These are phyloP conservation scores for Harpegnathos saltator DNA, from an alignment of 1,140 invertebrate genomes.

Conservation along the genomic window DNA sequence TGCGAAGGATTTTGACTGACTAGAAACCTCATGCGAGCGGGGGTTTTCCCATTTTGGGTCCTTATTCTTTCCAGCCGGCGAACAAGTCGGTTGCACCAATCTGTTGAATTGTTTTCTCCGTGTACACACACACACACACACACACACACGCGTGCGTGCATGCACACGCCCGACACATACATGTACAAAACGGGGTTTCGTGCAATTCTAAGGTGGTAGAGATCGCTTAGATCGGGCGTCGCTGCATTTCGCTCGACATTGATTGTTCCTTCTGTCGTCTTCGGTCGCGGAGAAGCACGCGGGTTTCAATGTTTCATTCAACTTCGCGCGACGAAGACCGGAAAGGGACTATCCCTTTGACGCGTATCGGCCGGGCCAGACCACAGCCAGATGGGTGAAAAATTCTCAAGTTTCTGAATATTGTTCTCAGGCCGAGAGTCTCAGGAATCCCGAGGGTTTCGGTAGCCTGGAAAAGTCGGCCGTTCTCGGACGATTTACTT, in stretches of 20 bases:
- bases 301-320: not conserved
- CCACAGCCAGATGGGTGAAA: too few relatives aligned
- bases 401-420: too few relatives aligned
- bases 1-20: too few relatives aligned
- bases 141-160: not conserved
- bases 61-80: too few relatives aligned
- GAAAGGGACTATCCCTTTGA: slow-evolving; percentile 16
- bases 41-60: too few relatives aligned
- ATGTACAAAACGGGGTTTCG: slow-evolving; percentile 75
- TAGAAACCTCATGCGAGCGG: too few relatives aligned
- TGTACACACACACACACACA: slow-evolving; percentile 21
- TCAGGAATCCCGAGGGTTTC: too few relatives aligned
- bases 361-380: not conserved
- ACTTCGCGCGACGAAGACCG: not conserved
- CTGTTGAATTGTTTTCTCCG: too few relatives aligned
- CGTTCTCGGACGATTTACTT: too few relatives aligned
- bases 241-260: slow-evolving; percentile 8
- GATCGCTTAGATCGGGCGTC: slow-evolving; percentile 24
- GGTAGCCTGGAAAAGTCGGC: too few relatives aligned
- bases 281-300: not conserved
- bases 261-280: not conserved
- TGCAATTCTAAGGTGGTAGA: slow-evolving; percentile 76
- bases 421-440: too few relatives aligned
- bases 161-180: not conserved
- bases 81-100: too few relatives aligned